These are phyloP conservation scores for Arremon aurantiirostris DNA, from an alignment of 2,797 vertebrate species.

Conservation along the genomic window DNA sequence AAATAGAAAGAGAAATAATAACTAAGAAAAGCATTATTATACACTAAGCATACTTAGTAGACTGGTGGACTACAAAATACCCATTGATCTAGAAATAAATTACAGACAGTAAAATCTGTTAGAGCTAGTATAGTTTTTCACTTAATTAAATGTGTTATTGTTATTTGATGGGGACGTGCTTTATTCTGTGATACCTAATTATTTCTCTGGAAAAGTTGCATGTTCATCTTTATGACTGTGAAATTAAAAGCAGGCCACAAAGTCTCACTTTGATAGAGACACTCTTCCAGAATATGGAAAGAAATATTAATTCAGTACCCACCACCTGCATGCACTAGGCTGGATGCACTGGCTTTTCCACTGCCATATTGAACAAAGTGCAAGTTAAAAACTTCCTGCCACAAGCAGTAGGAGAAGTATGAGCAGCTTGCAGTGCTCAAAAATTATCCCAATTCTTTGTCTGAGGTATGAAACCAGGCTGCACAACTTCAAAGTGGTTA, in stretches of 20 bases:
- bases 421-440: background rate
- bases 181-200: background rate
- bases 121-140: background rate
- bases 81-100: background rate
- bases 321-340: background rate
- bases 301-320: background rate
- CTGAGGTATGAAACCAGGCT: background rate
- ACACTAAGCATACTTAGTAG: background rate
- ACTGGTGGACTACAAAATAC: background rate
- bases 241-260: background rate
- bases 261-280: background rate
- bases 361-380: background rate
- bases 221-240: constrained; percentile 6
- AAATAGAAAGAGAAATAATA: background rate
- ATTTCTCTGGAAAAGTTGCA: background rate
- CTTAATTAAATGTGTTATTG: background rate
- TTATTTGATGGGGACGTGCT: background rate
- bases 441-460: background rate
- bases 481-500: background rate
- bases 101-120: background rate
- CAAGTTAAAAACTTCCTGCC: background rate
- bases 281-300: background rate
- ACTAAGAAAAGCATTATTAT: background rate
- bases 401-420: background rate
- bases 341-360: background rate